Conservation (phyloP, 2,113 vertebrate species). For the Sebastes schlegelii region DNA sequence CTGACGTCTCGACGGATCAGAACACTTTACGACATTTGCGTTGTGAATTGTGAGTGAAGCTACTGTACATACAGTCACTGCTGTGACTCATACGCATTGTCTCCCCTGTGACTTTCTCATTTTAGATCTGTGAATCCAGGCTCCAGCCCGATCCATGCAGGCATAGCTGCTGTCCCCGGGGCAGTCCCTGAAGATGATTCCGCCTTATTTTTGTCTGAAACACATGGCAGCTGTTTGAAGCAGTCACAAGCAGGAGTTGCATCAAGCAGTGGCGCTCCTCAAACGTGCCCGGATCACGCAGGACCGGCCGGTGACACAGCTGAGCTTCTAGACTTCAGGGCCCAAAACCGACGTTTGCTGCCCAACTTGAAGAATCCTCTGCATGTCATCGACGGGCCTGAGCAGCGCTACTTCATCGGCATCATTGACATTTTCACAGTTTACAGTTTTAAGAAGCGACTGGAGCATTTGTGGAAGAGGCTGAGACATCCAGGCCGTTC, state of each 20-base stretch:
- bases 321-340: slow-evolving; percentile 60
- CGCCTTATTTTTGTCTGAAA: slow-evolving; percentile 53
- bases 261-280: neutral
- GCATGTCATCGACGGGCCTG: slow-evolving; percentile 89
- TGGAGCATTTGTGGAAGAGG: slow-evolving; percentile 90
- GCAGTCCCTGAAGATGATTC: slow-evolving; percentile 74
- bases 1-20: neutral
- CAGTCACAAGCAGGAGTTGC: slow-evolving; percentile 17
- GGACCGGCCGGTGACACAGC: slow-evolving; percentile 29
- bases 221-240: slow-evolving; percentile 22
- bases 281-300: neutral
- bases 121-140: slow-evolving; percentile 79
- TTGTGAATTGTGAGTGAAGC: neutral
- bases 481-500: slow-evolving; percentile 84
- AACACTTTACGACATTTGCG: neutral
- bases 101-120: neutral
- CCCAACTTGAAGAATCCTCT: slow-evolving; percentile 86
- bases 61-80: neutral
- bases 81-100: slow-evolving; percentile 1
- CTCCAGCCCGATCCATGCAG: slow-evolving; percentile 54
- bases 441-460: slow-evolving; percentile 87
- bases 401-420: slow-evolving; percentile 90
- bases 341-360: slow-evolving; percentile 88
- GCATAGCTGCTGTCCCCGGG: slow-evolving; percentile 70
- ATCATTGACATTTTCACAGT: slow-evolving; percentile 92